Evolutionary conservation across 2,888 invertebrate genomes (phyloP).

Genomic region (Archips xylosteana): DNA sequence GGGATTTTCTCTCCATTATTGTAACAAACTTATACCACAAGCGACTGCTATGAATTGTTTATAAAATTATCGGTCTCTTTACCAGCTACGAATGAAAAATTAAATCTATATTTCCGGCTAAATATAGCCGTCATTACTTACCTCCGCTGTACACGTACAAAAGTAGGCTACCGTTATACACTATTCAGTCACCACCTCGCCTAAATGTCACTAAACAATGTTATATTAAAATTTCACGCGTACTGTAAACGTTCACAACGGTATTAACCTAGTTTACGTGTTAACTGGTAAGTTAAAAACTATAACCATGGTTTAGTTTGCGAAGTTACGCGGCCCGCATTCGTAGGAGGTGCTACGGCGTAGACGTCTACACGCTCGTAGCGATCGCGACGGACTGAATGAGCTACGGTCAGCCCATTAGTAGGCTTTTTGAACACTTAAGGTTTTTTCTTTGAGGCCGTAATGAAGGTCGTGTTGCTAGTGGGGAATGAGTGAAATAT

Average conservation of each 20-base stretch:
- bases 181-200: conserved; percentile 64
- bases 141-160: conserved; percentile 69
- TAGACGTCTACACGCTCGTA: conserved; percentile 71
- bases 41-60: not conserved
- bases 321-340: conserved; percentile 48
- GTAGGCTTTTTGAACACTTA: conserved; percentile 60
- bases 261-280: conserved; percentile 14
- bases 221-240: conserved; percentile 50
- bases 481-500: conserved; percentile 50
- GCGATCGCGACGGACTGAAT: conserved; percentile 71
- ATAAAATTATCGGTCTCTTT: not conserved
- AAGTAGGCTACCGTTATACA: conserved; percentile 71
- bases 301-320: conserved; percentile 5
- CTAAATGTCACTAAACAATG: conserved; percentile 62
- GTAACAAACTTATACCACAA: conserved; percentile 14
- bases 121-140: conserved; percentile 62
- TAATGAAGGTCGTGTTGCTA: conserved; percentile 56
- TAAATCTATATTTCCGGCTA: not conserved
- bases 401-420: conserved; percentile 53
- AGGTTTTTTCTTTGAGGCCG: conserved; percentile 57
- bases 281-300: conserved; percentile 5
- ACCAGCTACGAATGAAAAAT: not conserved
- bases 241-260: not conserved
- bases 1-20: conserved; percentile 8
- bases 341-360: conserved; percentile 63